Percentiles rank a stretch among this genome's conserved stretches.
These are phyloP conservation scores for Sebastiscus albofasciatus DNA, from an alignment of 2,797 vertebrate species.

Conservation along the genomic window DNA sequence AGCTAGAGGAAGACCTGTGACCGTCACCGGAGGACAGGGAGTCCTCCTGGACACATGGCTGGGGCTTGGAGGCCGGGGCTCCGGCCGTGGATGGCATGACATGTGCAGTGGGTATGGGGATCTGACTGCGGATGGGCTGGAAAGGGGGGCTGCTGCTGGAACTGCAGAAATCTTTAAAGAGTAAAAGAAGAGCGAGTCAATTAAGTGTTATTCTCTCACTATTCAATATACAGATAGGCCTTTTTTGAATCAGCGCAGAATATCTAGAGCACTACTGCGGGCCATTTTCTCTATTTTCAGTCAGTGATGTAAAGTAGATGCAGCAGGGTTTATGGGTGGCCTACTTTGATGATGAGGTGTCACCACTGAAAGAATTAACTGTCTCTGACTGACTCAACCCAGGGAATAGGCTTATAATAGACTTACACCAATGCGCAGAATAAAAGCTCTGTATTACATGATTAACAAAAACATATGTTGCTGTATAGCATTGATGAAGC, in stretches of 20 bases:
- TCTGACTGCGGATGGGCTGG: conserved; percentile 94
- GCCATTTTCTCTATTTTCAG: conserved; percentile 72
- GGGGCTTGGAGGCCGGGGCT: conserved; percentile 85
- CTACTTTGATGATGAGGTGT: conserved; percentile 75
- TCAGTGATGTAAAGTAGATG: conserved; percentile 60
- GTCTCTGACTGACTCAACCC: conserved; percentile 59
- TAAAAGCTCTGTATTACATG: conserved; percentile 21
- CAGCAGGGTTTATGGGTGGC: conserved; percentile 67
- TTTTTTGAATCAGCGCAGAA: conserved; percentile 36
- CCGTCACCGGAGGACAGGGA: conserved; percentile 58
- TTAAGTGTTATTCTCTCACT: background rate
- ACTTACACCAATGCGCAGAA: conserved; percentile 39
- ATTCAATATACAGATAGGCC: conserved; percentile 13
- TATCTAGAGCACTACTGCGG: conserved; percentile 46
- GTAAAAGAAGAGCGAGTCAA: background rate
- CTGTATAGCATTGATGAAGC: background rate
- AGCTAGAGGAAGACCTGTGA: conserved; percentile 76
- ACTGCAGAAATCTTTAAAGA: conserved; percentile 88
- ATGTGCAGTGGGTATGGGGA: conserved; percentile 96
- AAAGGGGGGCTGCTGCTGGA: conserved; percentile 90
- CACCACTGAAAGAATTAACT: conserved; percentile 66
- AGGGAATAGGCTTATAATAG: conserved; percentile 65
- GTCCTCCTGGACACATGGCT: conserved; percentile 77
- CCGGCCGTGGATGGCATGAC: conserved; percentile 97
- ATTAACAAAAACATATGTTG: conserved; percentile 27